These are phyloP conservation scores for Phyllostomus discolor DNA, from an alignment of 2,113 vertebrate species.

Conservation along the genomic window DNA sequence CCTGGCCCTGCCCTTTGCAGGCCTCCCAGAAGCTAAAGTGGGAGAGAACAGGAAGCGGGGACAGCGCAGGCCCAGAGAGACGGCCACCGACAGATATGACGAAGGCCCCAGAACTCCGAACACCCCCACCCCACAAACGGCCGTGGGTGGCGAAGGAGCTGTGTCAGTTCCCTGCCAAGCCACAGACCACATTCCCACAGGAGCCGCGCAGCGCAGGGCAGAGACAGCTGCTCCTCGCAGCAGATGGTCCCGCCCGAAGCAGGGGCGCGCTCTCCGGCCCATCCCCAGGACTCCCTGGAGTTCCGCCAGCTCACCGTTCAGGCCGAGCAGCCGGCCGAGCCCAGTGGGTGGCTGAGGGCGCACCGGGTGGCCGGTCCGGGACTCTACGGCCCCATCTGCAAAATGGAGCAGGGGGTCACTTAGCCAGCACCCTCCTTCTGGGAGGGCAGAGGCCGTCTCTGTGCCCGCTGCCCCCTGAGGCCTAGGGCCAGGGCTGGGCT, in stretches of 20 bases:
- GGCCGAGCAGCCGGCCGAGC: not conserved
- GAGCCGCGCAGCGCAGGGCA: not conserved
- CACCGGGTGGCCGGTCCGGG: accelerated
- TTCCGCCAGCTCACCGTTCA: not conserved
- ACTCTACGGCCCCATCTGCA: not conserved
- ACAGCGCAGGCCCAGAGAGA: not conserved
- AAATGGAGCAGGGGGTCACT: not conserved
- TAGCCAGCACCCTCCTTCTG: not conserved
- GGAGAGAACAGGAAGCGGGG: not conserved
- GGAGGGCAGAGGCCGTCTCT: not conserved
- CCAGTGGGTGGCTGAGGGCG: not conserved
- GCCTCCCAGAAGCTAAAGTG: constrained; percentile 26
- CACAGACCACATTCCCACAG: constrained; percentile 48
- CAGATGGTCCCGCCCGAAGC: constrained; percentile 32
- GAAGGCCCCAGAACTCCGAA: not conserved
- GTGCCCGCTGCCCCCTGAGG: not conserved
- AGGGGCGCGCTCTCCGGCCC: not conserved
- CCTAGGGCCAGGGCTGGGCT: not conserved
- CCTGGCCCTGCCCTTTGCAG: not conserved
- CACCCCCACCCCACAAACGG: not conserved
- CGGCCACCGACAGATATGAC: not conserved
- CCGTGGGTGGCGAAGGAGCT: not conserved
- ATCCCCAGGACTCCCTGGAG: not conserved
- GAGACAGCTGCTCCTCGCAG: constrained; percentile 60
- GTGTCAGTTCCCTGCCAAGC: constrained; percentile 14